Evolutionary conservation across 2,113 vertebrate genomes (phyloP), one percentile per base, ranked within the genome.

Genomic region (Rhagologus leucostigma): DNA sequence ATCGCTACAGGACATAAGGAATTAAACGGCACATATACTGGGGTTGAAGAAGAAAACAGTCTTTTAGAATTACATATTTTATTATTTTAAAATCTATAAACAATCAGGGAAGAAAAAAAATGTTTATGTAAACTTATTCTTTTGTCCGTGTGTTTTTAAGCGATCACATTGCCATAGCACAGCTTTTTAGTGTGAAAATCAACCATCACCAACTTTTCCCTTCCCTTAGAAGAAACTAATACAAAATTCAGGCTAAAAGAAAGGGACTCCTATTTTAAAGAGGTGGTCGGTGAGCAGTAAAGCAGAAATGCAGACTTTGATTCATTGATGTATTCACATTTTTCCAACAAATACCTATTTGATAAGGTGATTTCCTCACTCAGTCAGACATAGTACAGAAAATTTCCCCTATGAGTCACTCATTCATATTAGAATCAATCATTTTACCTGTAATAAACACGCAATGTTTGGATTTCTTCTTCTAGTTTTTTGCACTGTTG

Each of bases 381-480:
- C 77, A 73, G 75, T 75, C 90, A 76, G 92, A 92, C 93, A 77
- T 22, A 10, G 26, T 21, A 65, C 56, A 96, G 62, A 96, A 95
- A 90, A 68, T 74, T 93, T 87, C 94, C 70, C 79, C n/a, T 93
- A 74, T 84, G 46, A 83, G 90, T 95, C 57, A 97, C 35, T 77
- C 94, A 91, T 93, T 97, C 71, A 29, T 49, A 76, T 81, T 56
- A 46, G 42, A 80, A 95, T 91, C 85, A 96, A 91, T 76, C 69
- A 94, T 87, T 95, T 97, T 98, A 99, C 98, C 98, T 98, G 98
- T 98, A 98, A 96, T 98, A 98, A 96, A 98, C 93, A 67, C 57
- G 97, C 64, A 98, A 92, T 26, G 97, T 95, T 92, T 98, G 98
- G 14, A 98, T 97, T 96, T 99, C 98, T 93, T 98, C 98, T 95